Percentiles rank a stretch among this genome's conserved stretches.
phyloP scores from a whole-genome alignment of 2,797 vertebrate genomes.

The Parauchenoglanis ngamensis region DNA sequence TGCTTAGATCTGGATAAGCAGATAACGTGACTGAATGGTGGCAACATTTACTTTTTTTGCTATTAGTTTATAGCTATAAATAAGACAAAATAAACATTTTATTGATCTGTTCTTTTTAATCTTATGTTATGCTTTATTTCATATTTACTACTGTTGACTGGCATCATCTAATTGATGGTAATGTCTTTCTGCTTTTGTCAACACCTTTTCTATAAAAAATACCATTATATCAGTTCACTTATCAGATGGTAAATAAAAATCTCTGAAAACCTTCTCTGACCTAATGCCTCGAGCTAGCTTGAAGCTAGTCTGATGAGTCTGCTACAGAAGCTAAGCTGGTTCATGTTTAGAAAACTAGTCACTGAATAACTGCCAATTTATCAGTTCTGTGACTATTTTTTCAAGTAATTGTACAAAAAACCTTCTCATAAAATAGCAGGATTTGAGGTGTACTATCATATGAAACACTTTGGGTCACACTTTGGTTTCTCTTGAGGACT shows the following conservation, averaged over 20 bases:
- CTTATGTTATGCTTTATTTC: not conserved
- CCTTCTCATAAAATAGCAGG: not conserved
- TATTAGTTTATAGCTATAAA: not conserved
- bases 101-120: not conserved
- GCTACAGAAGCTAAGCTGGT: not conserved
- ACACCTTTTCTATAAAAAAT: not conserved
- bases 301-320: not conserved
- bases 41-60: not conserved
- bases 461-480: not conserved
- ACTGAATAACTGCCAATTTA: not conserved
- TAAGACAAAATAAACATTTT: not conserved
- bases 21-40: not conserved
- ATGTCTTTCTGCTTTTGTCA: not conserved
- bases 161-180: not conserved
- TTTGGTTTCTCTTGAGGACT: not conserved
- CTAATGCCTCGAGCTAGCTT: not conserved
- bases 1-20: not conserved
- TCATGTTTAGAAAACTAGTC: not conserved
- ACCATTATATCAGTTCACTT: not conserved
- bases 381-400: not conserved
- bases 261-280: not conserved
- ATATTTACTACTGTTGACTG: not conserved
- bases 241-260: not conserved
- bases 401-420: not conserved
- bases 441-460: not conserved